These are phyloP conservation scores for Rhabdophis nuchalis DNA, from an alignment of 2,797 vertebrate genomes.

Conservation along the genomic window DNA sequence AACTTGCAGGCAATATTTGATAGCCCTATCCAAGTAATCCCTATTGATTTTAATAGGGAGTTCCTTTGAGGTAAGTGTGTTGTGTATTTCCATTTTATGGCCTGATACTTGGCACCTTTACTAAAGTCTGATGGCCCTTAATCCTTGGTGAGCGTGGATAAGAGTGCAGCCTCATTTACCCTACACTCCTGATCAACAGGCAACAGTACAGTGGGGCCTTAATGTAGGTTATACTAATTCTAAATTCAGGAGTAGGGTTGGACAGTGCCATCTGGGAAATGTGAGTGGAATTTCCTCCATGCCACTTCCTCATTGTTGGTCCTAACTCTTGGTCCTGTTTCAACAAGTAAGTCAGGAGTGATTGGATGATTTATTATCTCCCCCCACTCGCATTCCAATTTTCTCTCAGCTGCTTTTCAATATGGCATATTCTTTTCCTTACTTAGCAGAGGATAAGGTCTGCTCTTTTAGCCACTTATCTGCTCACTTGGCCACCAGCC, in stretches of 20 bases:
- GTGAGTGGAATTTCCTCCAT: neutral
- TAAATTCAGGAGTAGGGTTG: neutral
- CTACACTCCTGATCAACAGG: neutral
- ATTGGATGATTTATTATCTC: neutral
- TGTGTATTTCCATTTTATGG: neutral
- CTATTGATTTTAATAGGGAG: neutral
- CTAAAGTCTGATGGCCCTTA: neutral
- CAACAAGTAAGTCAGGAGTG: neutral
- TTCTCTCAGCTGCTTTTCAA: slow-evolving; percentile 4
- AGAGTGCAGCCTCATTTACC: neutral
- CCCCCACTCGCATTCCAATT: neutral
- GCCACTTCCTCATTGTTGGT: neutral
- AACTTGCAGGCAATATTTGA: neutral
- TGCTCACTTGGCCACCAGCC: slow-evolving; percentile 14
- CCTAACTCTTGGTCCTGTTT: neutral
- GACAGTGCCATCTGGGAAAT: neutral
- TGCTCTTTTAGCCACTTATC: slow-evolving; percentile 23
- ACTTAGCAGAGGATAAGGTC: slow-evolving; percentile 11
- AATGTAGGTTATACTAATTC: neutral
- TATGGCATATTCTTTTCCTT: neutral
- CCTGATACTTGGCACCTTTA: neutral
- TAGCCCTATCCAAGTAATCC: neutral
- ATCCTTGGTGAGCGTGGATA: neutral
- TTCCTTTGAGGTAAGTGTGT: neutral
- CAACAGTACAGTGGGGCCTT: neutral